Conservation (phyloP, 2,113 vertebrate genomes). For the Excalfactoria chinensis region DNA sequence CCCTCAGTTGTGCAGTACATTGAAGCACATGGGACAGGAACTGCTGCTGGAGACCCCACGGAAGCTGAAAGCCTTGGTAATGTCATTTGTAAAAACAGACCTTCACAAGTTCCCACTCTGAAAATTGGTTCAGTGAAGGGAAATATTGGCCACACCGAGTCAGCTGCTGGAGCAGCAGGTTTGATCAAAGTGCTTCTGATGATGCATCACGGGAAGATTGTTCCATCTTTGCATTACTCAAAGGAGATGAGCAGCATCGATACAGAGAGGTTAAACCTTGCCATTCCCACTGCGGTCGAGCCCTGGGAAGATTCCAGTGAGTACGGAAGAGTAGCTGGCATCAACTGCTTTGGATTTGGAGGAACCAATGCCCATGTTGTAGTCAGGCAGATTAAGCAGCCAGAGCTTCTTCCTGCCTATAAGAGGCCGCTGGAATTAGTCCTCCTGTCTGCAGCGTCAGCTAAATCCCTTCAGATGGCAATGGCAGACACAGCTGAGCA, state of each 20-base stretch:
- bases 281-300: constrained; percentile 75
- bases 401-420: not conserved
- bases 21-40: constrained; percentile 87
- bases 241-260: constrained; percentile 80
- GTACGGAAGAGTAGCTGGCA: constrained; percentile 79
- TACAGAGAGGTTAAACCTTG: constrained; percentile 76
- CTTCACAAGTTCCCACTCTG: constrained; percentile 58
- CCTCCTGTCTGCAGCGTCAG: constrained; percentile 83
- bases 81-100: constrained; percentile 73
- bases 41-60: constrained; percentile 79
- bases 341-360: constrained; percentile 91
- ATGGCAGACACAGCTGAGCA: constrained; percentile 75
- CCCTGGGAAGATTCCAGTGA: constrained; percentile 78
- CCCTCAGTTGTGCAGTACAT: constrained; percentile 81
- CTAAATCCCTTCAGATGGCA: constrained; percentile 76
- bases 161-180: constrained; percentile 85
- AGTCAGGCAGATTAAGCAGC: constrained; percentile 78
- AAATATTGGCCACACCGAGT: constrained; percentile 88
- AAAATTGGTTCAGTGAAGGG: constrained; percentile 85
- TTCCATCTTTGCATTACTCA: constrained; percentile 86
- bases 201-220: constrained; percentile 86
- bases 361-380: constrained; percentile 87
- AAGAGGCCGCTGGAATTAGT: constrained; percentile 75
- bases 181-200: constrained; percentile 91
- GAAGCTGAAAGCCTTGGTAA: constrained; percentile 82